These are phyloP conservation scores for Cossypha niveicapilla DNA, from an alignment of 2,797 vertebrate genomes.

Conservation along the genomic window DNA sequence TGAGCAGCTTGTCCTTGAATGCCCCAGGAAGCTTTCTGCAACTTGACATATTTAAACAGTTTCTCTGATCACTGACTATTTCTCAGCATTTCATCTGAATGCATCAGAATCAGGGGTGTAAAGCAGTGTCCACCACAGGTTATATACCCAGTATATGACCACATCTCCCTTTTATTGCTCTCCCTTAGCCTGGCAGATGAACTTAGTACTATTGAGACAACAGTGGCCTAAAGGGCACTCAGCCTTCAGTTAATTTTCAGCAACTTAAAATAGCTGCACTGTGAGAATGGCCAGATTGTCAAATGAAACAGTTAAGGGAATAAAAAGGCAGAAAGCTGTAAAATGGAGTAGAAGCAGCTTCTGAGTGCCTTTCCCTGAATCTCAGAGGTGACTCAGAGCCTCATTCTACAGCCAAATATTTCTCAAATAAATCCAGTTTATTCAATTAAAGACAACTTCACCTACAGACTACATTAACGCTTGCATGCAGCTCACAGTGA, in stretches of 20 bases:
- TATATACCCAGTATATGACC: not conserved
- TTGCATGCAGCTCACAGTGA: not conserved
- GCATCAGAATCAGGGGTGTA: not conserved
- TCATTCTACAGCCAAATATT: not conserved
- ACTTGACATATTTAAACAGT: not conserved
- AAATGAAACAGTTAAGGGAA: not conserved
- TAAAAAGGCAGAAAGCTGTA: not conserved
- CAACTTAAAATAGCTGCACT: not conserved
- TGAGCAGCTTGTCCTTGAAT: not conserved
- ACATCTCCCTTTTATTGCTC: not conserved
- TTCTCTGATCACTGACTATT: not conserved
- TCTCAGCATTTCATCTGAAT: not conserved
- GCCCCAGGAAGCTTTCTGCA: not conserved
- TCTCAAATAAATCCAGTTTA: not conserved
- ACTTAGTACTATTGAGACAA: not conserved
- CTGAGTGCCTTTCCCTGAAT: fast-evolving
- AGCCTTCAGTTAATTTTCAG: not conserved
- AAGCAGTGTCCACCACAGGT: not conserved
- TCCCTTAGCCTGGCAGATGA: not conserved
- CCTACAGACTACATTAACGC: not conserved
- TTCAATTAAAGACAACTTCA: not conserved
- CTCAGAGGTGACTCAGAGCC: not conserved
- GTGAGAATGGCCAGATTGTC: not conserved
- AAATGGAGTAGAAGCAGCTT: not conserved
- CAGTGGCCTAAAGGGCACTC: not conserved